phyloP scores from a whole-genome alignment of 2,113 vertebrate species.

The Nibea coibor region DNA sequence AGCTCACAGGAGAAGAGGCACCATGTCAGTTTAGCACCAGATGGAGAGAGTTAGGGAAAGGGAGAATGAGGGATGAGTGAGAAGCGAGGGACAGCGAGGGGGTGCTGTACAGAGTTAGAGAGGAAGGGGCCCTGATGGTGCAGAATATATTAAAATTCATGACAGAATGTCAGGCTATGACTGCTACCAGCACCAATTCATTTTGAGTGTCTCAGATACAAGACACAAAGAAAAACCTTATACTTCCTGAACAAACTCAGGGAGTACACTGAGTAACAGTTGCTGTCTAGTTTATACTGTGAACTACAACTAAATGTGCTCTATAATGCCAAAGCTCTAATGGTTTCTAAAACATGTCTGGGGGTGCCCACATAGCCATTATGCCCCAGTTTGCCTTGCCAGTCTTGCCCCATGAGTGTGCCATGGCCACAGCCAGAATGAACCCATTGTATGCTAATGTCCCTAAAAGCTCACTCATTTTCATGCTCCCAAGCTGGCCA shows the following conservation, averaged over 20 bases:
- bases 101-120: constrained; percentile 20
- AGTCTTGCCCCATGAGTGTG: constrained; percentile 47
- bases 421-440: constrained; percentile 60
- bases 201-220: constrained; percentile 23
- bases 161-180: constrained; percentile 54
- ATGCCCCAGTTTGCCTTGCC: constrained; percentile 60
- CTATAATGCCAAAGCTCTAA: constrained; percentile 57
- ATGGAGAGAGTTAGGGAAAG: constrained; percentile 62
- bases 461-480: constrained; percentile 68
- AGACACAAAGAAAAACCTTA: constrained; percentile 15
- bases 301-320: constrained; percentile 29
- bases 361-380: constrained; percentile 56
- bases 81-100: constrained; percentile 35
- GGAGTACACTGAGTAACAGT: constrained; percentile 18
- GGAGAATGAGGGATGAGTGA: constrained; percentile 58
- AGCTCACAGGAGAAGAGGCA: constrained; percentile 63
- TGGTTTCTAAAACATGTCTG: constrained; percentile 59
- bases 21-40: constrained; percentile 74
- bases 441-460: constrained; percentile 79
- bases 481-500: constrained; percentile 59
- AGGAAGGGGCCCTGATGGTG: constrained; percentile 51
- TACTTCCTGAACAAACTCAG: constrained; percentile 33
- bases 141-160: constrained; percentile 57
- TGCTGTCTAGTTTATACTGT: constrained; percentile 31
- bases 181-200: constrained; percentile 24